Evolutionary conservation across 2,888 invertebrate genomes (phyloP).

Genomic region (Harmothoe impar): DNA sequence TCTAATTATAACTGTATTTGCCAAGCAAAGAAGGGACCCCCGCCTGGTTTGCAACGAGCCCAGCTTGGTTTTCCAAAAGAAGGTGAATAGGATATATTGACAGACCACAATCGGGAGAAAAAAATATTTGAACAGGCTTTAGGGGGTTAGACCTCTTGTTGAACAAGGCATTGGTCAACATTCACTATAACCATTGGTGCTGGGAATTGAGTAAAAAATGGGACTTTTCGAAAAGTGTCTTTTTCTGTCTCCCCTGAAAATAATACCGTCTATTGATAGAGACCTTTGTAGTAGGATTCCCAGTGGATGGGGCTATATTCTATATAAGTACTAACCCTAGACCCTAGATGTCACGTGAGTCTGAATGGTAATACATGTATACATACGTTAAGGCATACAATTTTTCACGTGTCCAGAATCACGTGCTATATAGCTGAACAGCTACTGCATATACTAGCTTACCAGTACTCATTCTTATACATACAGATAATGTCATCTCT

Average conservation of each 20-base stretch:
- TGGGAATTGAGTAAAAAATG: background rate
- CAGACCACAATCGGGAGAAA: constrained; percentile 1
- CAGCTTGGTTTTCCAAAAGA: background rate
- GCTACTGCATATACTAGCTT: too few relatives aligned
- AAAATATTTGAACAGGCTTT: background rate
- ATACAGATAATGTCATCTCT: too few relatives aligned
- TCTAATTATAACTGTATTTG: constrained; percentile 50
- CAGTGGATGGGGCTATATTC: too few relatives aligned
- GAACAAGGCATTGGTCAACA: constrained; percentile 25
- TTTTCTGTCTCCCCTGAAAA: background rate
- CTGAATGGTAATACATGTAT: too few relatives aligned
- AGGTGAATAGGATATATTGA: constrained; percentile 10
- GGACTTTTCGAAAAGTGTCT: background rate
- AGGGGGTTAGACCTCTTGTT: background rate
- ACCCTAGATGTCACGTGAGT: too few relatives aligned
- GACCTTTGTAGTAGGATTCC: background rate
- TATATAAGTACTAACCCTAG: too few relatives aligned
- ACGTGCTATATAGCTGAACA: too few relatives aligned
- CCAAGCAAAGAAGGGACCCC: background rate
- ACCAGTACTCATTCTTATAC: too few relatives aligned
- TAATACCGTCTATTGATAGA: background rate
- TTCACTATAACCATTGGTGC: background rate
- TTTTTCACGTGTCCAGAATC: too few relatives aligned
- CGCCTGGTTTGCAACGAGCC: background rate
- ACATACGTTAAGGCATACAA: too few relatives aligned